Base-by-base conservation (phyloP, 2,888 invertebrate species). In the Dryomyza anilis region DNA sequence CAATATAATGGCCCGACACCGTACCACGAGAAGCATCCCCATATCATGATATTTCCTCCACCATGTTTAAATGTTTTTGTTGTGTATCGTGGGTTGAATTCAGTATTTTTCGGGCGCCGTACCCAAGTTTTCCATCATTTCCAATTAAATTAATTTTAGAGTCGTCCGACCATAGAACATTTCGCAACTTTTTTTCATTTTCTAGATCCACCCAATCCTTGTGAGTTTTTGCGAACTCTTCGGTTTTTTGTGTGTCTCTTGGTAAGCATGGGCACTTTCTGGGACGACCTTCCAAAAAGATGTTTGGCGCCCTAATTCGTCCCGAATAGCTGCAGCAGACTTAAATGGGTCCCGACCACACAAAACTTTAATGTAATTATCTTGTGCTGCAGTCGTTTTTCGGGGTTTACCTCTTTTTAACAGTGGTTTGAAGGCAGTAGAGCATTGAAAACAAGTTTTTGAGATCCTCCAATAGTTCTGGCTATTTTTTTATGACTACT, bases 1-100 rank as follows among this genome's bases (percentile, higher is more conserved):
- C 59, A 43, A 48, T 67, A 55, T 36, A 72, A 69, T 6, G 69
- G 67, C 19, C 71, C 72, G 0, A 71, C 69, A 33, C 70, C 68
- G 52, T 25, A 58, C 19, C 64, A 70, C 14, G 67, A 71, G 65
- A 71, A 68, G 30, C 64, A 67, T 8, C 66, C 67, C 67, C 66
- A 66, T n/a, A 71, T 58, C 65, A 69, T 65, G 7, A 70, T 66
- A 30, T 48, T 68, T 12, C 57, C 61, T n/a, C 69, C 70, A 36
- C 68, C 68, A 55, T 71, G 68, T 50, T 69, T 71, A 1, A 70
- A 61, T 1, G 63, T 70, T 25, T 27, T 43, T 57, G 25, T 25
- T n/a, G 57, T 57, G 39, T n/a, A 57, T 14, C 27, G 14, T 25
- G 50, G 46, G 8, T 46, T 1, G 21, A 19, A 19, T 19, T 19